These are phyloP conservation scores for Pentalonia nigronervosa DNA, from an alignment of 1,140 invertebrate species.

Conservation along the genomic window DNA sequence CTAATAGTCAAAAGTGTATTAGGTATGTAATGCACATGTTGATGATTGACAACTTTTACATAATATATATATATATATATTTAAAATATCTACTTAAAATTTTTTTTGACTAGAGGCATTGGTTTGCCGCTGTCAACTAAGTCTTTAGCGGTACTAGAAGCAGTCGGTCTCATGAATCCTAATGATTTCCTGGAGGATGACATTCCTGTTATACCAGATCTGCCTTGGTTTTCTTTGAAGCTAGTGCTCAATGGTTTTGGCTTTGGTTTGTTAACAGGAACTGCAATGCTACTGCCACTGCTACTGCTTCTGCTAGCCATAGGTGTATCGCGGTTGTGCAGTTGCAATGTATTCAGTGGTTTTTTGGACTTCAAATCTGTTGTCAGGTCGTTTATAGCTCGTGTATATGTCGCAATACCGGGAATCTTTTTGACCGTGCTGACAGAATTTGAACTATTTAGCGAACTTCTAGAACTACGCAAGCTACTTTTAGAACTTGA, in stretches of 20 bases:
- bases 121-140: constrained; percentile 60
- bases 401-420: constrained; percentile 62
- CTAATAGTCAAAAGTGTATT: background rate
- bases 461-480: constrained; percentile 79
- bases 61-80: background rate
- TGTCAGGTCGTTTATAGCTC: constrained; percentile 63
- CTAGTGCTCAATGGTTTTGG: constrained; percentile 61
- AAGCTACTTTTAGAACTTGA: constrained; percentile 77
- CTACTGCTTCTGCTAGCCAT: constrained; percentile 59
- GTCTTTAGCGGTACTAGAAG: constrained; percentile 71
- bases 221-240: constrained; percentile 64
- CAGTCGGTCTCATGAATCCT: constrained; percentile 72
- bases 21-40: background rate
- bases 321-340: constrained; percentile 68
- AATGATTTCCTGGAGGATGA: constrained; percentile 66
- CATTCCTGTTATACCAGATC: constrained; percentile 62
- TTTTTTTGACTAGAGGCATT: constrained; percentile 68
- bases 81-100: constrained; percentile 66
- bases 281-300: constrained; percentile 59
- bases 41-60: background rate
- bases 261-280: constrained; percentile 59
- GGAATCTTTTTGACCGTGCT: constrained; percentile 74
- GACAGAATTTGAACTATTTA: constrained; percentile 82
- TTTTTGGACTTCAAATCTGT: constrained; percentile 63
- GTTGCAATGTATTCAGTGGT: constrained; percentile 67